phyloP scores from a whole-genome alignment of 1,140 invertebrate species.

The Bactericera cockerelli region DNA sequence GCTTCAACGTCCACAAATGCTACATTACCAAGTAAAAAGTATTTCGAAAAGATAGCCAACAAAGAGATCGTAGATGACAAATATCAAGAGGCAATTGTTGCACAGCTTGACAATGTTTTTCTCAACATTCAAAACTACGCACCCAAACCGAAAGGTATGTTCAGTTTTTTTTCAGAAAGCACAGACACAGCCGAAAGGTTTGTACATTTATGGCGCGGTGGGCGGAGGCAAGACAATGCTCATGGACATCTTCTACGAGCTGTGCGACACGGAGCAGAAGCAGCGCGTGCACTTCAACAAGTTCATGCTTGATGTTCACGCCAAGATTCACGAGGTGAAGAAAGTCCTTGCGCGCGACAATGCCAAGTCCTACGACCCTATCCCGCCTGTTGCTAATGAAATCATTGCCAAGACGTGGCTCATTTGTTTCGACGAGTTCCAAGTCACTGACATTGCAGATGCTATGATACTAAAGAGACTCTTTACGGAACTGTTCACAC shows the following conservation, averaged over 20 bases:
- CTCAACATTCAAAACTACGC: constrained; percentile 43
- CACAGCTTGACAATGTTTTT: constrained; percentile 52
- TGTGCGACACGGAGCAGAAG: constrained; percentile 43
- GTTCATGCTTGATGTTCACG: constrained; percentile 95
- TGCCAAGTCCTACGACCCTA: constrained; percentile 77
- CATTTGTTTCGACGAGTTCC: constrained; percentile 98
- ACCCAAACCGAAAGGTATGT: constrained; percentile 31
- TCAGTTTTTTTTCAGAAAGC: constrained; percentile 34
- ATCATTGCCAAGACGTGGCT: constrained; percentile 77
- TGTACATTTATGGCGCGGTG: constrained; percentile 73
- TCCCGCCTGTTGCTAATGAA: constrained; percentile 75
- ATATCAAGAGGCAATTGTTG: constrained; percentile 49
- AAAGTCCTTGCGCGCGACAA: constrained; percentile 49
- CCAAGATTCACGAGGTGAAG: constrained; percentile 65
- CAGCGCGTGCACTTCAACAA: constrained; percentile 87
- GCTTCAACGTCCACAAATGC: background rate
- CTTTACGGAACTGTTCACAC: constrained; percentile 85
- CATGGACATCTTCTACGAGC: constrained; percentile 87
- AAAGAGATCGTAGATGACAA: constrained; percentile 47
- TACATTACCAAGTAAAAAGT: constrained; percentile 8
- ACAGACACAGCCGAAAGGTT: constrained; percentile 47
- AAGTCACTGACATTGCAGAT: constrained; percentile 97
- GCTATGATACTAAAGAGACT: constrained; percentile 95
- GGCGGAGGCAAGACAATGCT: constrained; percentile 96
- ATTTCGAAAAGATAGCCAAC: constrained; percentile 35